phyloP scores from a whole-genome alignment of 2,797 vertebrate genomes.

The Microchirus variegatus region DNA sequence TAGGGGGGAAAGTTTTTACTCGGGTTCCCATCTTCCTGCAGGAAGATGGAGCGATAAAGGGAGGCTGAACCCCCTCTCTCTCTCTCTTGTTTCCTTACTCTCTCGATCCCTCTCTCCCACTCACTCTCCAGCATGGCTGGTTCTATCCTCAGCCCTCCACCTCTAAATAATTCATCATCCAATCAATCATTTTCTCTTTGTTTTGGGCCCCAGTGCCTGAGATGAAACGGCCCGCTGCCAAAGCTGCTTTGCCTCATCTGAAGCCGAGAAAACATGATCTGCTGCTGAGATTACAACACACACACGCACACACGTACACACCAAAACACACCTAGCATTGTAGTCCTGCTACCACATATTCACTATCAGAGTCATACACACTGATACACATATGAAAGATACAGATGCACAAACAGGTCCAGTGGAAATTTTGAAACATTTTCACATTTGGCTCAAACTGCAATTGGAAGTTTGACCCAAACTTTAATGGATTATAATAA shows the following conservation, averaged over 20 bases:
- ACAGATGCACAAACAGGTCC: neutral
- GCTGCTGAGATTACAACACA: constrained; percentile 84
- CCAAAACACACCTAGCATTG: constrained; percentile 54
- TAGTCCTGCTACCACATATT: constrained; percentile 53
- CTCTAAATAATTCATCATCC: constrained; percentile 89
- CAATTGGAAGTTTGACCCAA: no score
- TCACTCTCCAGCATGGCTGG: constrained; percentile 71
- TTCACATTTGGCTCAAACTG: constrained; percentile 25
- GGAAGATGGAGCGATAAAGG: constrained; percentile 65
- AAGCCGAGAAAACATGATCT: constrained; percentile 86
- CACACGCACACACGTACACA: constrained; percentile 49
- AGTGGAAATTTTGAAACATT: constrained; percentile 14
- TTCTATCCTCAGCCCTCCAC: constrained; percentile 80
- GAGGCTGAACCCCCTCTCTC: constrained; percentile 43
- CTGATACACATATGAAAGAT: constrained; percentile 43
- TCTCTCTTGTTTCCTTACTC: constrained; percentile 28
- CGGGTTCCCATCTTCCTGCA: constrained; percentile 76
- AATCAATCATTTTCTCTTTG: constrained; percentile 90
- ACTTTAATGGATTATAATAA: no score
- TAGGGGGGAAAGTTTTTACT: constrained; percentile 76
- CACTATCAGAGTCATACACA: constrained; percentile 61
- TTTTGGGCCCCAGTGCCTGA: constrained; percentile 88
- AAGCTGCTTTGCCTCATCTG: constrained; percentile 87
- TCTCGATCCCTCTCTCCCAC: constrained; percentile 49
- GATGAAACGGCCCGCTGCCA: constrained; percentile 86